phyloP scores from a whole-genome alignment of 2,113 vertebrate genomes.

The Acanthochromis polyacanthus region DNA sequence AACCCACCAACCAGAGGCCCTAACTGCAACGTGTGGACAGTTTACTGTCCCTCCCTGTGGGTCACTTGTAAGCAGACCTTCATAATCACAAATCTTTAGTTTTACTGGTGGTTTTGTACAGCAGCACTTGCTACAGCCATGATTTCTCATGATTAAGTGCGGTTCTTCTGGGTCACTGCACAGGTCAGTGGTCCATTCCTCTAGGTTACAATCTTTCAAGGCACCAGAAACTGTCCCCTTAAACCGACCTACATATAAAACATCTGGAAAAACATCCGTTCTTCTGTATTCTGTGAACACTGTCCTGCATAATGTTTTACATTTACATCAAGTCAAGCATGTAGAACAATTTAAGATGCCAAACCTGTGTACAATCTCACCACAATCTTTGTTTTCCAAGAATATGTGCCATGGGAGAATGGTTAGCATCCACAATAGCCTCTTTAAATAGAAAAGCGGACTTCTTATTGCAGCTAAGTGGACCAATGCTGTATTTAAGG shows the following conservation, averaged over 20 bases:
- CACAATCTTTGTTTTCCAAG: conserved; percentile 34
- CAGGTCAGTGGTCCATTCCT: conserved; percentile 48
- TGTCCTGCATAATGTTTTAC: conserved; percentile 4
- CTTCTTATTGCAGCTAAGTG: conserved; percentile 53
- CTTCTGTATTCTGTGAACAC: not conserved
- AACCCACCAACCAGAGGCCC: conserved; percentile 41
- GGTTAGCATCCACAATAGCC: conserved; percentile 51
- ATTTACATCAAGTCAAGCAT: conserved; percentile 1
- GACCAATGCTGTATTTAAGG: conserved; percentile 66
- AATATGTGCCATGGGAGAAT: conserved; percentile 13
- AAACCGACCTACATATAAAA: not conserved
- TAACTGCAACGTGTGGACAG: conserved; percentile 20
- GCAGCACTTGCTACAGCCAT: conserved; percentile 57
- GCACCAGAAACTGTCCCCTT: not conserved
- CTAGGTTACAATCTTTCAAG: conserved; percentile 22
- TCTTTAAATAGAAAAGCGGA: conserved; percentile 63
- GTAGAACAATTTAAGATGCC: not conserved
- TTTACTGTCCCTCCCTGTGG: conserved; percentile 9
- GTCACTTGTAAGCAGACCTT: conserved; percentile 27
- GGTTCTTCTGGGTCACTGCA: conserved; percentile 52
- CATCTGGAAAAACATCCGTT: not conserved
- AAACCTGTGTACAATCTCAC: conserved; percentile 1
- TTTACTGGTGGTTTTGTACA: conserved; percentile 68
- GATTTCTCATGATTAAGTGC: conserved; percentile 66
- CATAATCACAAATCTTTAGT: conserved; percentile 25